Evolutionary conservation across 1,140 invertebrate genomes (phyloP), one percentile per base, ranked within the genome.

Genomic region (Bilobella aurantiaca): DNA sequence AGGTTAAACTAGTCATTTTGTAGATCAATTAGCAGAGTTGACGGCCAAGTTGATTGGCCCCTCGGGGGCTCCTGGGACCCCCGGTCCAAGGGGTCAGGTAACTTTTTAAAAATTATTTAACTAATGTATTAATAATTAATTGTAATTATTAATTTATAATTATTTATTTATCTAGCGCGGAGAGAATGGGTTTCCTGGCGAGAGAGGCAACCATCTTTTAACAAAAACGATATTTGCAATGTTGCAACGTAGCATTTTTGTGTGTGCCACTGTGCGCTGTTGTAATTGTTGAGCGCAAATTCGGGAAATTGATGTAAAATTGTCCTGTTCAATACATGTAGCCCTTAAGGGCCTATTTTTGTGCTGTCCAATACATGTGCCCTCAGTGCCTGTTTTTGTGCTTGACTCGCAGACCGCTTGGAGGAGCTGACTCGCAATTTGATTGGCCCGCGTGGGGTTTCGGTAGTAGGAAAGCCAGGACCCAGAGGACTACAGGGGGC

Each of bases 291-390:
- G n/a, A n/a, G n/a, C n/a, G n/a, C n/a, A n/a, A n/a, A n/a, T n/a
- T n/a, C n/a, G n/a, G n/a, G n/a, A n/a, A n/a, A n/a, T n/a, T n/a
- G n/a, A n/a, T n/a, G n/a, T n/a, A n/a, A n/a, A n/a, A n/a, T n/a
- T n/a, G n/a, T n/a, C n/a, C n/a, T n/a, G n/a, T n/a, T n/a, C n/a
- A n/a, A n/a, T n/a, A n/a, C n/a, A n/a, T n/a, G n/a, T n/a, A n/a
- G n/a, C n/a, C n/a, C n/a, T n/a, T n/a, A n/a, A n/a, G n/a, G n/a
- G n/a, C n/a, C n/a, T n/a, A n/a, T n/a, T n/a, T n/a, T n/a, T n/a
- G n/a, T n/a, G 80, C 30, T 79, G 80, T n/a, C n/a, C n/a, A n/a
- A n/a, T n/a, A n/a, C n/a, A 83, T 84, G 84, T 85, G 79, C 60
- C 72, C 12, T 37, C 30, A 58, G 12, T 58, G 25, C 3, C 57